Base-by-base conservation (phyloP, 2,113 vertebrate species). In the Lagopus muta region DNA sequence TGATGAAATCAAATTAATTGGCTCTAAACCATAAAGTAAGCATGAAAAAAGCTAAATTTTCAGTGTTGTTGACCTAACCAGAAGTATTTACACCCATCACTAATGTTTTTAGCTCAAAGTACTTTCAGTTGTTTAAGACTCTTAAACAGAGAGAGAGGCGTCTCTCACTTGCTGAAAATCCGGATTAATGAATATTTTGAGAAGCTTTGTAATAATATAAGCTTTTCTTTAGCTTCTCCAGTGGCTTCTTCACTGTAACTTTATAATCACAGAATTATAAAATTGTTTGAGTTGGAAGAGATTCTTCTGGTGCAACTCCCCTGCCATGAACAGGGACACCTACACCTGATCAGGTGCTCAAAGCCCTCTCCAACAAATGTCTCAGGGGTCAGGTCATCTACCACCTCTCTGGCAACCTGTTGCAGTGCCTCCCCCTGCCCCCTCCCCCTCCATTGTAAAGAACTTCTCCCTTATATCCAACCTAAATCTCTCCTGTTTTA, bases 171-270 rank as follows among this genome's bases (percentile, higher is more conserved):
- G 38, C 38, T 62, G 13, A 75, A 90, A 84, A 78, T 47, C 11
- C 65, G 81, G 78, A 74, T 88, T 81, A 80, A 88, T 92, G 6
- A 55, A 54, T 81, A 69, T 84, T 89, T 94, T 75, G 65, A 78
- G 73, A 47, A 67, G 25, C 11, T 64, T 95, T 74, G 38, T 55
- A 4, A 13, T 28, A 55, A 43, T 67, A 52, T 72, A 72, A 72
- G 43, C 11, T 42, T 27, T 50, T 34, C 20, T 80, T 78, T 60
- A 14, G 20, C 4, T 62, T 87, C 38, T 78, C 19, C 28, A 43
- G n/a, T 57, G 11, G 27, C 9, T 81, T 74, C 72, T 71, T 89
- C 42, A 40, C 52, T 79, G 48, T 48, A 47, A 20, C 58, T 89
- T 87, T 48, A 16, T 54, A 30, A 54, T 54, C 52, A 54, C 52